Evolutionary conservation across 1,140 invertebrate species (phyloP).

Genomic region (Macrosteles quadrilineatus): DNA sequence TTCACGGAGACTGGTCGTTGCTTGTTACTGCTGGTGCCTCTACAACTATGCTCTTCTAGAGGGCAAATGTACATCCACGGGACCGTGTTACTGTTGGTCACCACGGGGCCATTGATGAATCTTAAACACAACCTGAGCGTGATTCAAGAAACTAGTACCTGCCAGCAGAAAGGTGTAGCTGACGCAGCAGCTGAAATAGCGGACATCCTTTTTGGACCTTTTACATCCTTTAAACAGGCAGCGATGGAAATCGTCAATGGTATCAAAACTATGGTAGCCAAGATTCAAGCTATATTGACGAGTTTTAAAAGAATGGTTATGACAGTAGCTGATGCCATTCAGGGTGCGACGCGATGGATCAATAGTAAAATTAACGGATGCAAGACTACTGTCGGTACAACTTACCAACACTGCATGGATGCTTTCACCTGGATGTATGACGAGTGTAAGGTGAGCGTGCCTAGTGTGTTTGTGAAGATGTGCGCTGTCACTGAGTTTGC

Average conservation of each 20-base stretch:
- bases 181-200: not conserved
- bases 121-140: not conserved
- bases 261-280: not conserved
- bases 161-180: not conserved
- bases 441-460: not conserved
- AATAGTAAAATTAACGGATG: slow-evolving; percentile 11
- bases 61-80: not conserved
- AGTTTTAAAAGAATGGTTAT: not conserved
- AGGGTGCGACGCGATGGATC: not conserved
- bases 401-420: not conserved
- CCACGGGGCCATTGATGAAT: not conserved
- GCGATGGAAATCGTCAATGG: not conserved
- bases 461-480: not conserved
- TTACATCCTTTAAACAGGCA: not conserved
- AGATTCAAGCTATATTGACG: not conserved
- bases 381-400: not conserved
- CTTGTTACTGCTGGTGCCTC: not conserved
- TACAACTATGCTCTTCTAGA: not conserved
- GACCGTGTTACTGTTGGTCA: not conserved
- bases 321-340: not conserved
- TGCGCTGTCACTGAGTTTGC: not conserved
- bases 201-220: slow-evolving; percentile 11
- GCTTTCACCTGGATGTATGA: slow-evolving; percentile 16
- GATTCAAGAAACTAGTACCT: not conserved
- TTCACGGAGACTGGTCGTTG: not conserved